These are phyloP conservation scores for Amphipoea lucens DNA, from an alignment of 2,888 invertebrate genomes.

Conservation along the genomic window DNA sequence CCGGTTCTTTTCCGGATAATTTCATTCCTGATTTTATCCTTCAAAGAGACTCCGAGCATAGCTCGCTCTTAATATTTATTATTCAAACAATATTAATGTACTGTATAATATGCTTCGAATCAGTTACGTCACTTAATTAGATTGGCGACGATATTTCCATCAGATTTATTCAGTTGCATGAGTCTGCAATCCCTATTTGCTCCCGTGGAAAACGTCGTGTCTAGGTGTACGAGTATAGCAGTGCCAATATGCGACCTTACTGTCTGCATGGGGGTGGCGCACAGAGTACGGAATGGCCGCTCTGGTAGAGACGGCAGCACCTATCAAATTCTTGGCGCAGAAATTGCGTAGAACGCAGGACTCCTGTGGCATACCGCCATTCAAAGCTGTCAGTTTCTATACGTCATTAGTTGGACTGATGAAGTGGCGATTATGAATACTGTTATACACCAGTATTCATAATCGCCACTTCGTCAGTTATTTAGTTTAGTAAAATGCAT, in stretches of 20 bases:
- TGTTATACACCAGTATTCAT: background rate
- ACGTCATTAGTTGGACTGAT: background rate
- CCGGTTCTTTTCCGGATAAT: too few species aligned
- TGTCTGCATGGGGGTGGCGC: background rate
- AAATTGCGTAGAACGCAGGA: background rate
- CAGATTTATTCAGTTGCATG: background rate
- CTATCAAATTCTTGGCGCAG: background rate
- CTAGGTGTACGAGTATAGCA: background rate
- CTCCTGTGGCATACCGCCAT: background rate
- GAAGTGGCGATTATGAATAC: too few species aligned
- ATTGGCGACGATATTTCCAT: background rate
- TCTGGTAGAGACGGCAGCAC: background rate
- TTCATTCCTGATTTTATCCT: too few species aligned
- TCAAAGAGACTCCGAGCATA: too few species aligned
- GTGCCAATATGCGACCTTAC: background rate
- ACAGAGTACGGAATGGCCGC: background rate
- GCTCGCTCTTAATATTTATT: too few species aligned
- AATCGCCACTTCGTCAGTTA: background rate
- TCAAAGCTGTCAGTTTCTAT: background rate
- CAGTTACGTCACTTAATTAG: too few species aligned
- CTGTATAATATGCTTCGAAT: too few species aligned
- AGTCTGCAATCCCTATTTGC: background rate
- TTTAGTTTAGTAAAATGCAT: background rate
- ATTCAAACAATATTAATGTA: too few species aligned
- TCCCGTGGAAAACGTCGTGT: background rate